phyloP scores from a whole-genome alignment of 2,113 vertebrate genomes.

The Gopherus flavomarginatus region DNA sequence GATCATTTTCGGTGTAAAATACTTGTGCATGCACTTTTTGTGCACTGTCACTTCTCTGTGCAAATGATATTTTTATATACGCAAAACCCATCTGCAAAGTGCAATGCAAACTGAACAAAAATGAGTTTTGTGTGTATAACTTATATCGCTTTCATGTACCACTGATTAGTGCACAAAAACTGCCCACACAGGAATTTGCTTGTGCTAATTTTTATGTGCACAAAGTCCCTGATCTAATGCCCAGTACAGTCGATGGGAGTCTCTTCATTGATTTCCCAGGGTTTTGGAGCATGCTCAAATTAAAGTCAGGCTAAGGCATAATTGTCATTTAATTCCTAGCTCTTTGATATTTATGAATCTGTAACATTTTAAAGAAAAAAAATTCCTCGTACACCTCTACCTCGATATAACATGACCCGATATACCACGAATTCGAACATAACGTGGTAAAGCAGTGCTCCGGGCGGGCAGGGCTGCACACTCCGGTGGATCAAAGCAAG shows the following conservation, averaged over 20 bases:
- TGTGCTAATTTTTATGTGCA: slow-evolving; percentile 12
- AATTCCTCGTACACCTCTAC: background rate
- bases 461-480: too few relatives aligned
- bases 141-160: slow-evolving; percentile 24
- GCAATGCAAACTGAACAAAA: slow-evolving; percentile 13
- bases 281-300: slow-evolving; percentile 27
- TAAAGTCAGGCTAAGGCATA: slow-evolving; percentile 41
- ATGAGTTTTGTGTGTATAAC: background rate
- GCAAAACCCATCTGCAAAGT: slow-evolving; percentile 5
- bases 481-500: too few relatives aligned
- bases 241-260: background rate
- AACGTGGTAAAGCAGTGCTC: too few relatives aligned
- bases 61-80: background rate
- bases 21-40: background rate
- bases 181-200: background rate
- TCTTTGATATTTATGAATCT: slow-evolving; percentile 53
- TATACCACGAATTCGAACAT: too few relatives aligned
- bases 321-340: slow-evolving; percentile 37
- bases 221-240: background rate
- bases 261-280: slow-evolving; percentile 17
- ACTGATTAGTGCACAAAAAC: slow-evolving; percentile 10
- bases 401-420: too few relatives aligned
- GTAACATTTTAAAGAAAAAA: slow-evolving; percentile 45
- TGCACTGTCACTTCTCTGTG: background rate
- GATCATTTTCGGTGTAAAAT: background rate